Base-by-base conservation (phyloP, 1,140 invertebrate genomes). In the Apis mellifera region DNA sequence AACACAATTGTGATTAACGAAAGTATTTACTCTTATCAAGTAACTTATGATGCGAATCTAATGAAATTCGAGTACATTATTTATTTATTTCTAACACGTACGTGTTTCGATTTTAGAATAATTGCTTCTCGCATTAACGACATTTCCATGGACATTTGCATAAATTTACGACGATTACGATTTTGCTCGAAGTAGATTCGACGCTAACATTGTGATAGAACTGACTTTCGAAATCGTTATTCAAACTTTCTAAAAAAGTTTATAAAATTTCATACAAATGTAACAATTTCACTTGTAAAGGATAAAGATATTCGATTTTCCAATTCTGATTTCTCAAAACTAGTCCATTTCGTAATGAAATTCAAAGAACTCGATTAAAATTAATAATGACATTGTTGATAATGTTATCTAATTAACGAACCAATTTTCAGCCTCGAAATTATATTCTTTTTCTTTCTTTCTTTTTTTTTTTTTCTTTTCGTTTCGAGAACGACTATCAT, bases 351-450 rank as follows among this genome's bases (percentile, higher is more conserved):
- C 59, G 13, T 60, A 60, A 60, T 0, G 59, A 23, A 60, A 23
- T n/a, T 60, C 12, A 7, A 13, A 60, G 4, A 60, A 19, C 9
- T 26, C 62, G 17, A 42, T 17, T 19, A 19, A 42, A 9, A 65
- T 32, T 15, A 11, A 19, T 21, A 1, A 65, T 1, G 42, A 26
- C 23, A 2, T 64, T 0, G 15, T 23, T 32, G 2, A n/a, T 62
- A 13, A 23, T 62, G 0, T 23, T 23, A 52, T 13, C 52, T 13
- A 12, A 62, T 13, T 21, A 71, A 59, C 15, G 26, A 66, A 12
- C 42, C n/a, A 57, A 57, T 75, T 70, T 86, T 32, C 84, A 75
- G 64, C 77, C 23, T 62, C 60, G 52, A 66, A 59, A 75, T 32
- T 64, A 78, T 21, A 4, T 57, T 21, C 17, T 21, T 57, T 57